phyloP scores from a whole-genome alignment of 2,113 vertebrate genomes.

The Microtus richardsoni region DNA sequence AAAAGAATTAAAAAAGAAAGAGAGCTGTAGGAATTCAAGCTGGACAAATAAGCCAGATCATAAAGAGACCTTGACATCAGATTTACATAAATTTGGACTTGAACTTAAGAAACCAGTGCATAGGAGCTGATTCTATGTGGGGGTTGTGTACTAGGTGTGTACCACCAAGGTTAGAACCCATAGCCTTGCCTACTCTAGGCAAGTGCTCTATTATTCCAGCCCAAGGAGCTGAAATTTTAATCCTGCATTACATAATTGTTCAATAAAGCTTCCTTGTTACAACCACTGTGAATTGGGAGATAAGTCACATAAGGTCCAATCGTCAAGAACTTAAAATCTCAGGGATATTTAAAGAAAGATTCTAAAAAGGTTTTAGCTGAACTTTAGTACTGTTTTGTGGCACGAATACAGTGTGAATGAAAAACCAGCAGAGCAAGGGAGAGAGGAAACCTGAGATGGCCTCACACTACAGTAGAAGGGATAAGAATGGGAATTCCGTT shows the following conservation, averaged over 20 bases:
- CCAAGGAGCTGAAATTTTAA: conserved; percentile 43
- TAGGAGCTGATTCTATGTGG: not conserved
- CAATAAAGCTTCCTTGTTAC: not conserved
- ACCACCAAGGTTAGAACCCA: not conserved
- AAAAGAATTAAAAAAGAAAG: not conserved
- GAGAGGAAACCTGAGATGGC: not conserved
- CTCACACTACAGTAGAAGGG: not conserved
- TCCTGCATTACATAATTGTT: not conserved
- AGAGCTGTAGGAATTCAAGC: conserved; percentile 23
- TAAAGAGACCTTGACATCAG: conserved; percentile 17
- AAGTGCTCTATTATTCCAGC: not conserved
- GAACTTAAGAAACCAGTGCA: conserved; percentile 23
- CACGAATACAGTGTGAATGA: conserved; percentile 1
- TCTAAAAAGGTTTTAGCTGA: not conserved
- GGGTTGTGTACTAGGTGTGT: not conserved
- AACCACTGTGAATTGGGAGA: conserved; percentile 1
- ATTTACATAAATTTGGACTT: conserved; percentile 39
- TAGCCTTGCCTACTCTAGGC: not conserved
- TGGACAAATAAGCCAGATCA: conserved; percentile 51
- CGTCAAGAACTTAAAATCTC: not conserved
- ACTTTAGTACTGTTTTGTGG: conserved; percentile 10
- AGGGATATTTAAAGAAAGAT: conserved; percentile 31
- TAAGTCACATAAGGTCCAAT: not conserved
- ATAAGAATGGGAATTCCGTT: not conserved
- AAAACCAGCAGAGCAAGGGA: not conserved